A percentile compares a stretch with the other conserved stretches of the same genome.
Conservation (phyloP, 2,113 vertebrate genomes). For the Cervus canadensis region DNA sequence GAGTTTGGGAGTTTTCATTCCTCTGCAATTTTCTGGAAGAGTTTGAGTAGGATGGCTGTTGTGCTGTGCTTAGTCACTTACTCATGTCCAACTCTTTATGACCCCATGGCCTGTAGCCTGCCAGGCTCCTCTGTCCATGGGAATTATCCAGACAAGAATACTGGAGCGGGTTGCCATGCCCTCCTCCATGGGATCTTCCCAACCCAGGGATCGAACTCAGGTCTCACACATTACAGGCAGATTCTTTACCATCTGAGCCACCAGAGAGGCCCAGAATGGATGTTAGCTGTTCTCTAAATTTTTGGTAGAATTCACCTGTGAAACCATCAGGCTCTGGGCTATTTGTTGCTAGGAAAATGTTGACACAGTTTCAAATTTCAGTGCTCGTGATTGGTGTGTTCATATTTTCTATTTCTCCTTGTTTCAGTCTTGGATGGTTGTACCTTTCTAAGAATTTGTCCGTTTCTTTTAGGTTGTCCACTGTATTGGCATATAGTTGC, state of each 20-base stretch:
- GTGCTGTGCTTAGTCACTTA: not conserved
- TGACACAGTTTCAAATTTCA: not conserved
- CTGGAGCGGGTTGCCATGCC: not conserved
- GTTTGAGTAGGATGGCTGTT: not conserved
- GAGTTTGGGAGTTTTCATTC: not conserved
- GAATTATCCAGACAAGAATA: not conserved
- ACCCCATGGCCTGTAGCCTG: not conserved
- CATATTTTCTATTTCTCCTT: not conserved
- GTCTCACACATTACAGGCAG: not conserved
- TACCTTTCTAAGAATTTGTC: not conserved
- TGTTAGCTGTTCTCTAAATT: not conserved
- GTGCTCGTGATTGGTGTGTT: not conserved
- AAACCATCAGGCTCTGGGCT: not conserved
- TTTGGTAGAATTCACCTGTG: not conserved
- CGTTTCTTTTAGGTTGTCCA: not conserved
- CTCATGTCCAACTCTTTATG: not conserved
- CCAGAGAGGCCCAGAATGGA: not conserved
- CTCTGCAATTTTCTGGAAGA: not conserved
- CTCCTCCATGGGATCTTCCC: not conserved
- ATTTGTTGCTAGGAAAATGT: not conserved
- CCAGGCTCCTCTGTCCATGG: not conserved
- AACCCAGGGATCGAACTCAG: not conserved
- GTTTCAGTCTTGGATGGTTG: not conserved
- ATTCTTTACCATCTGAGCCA: not conserved
- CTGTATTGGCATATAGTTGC: not conserved